phyloP scores from a whole-genome alignment of 2,888 invertebrate species.

The Megalurothrips usitatus region DNA sequence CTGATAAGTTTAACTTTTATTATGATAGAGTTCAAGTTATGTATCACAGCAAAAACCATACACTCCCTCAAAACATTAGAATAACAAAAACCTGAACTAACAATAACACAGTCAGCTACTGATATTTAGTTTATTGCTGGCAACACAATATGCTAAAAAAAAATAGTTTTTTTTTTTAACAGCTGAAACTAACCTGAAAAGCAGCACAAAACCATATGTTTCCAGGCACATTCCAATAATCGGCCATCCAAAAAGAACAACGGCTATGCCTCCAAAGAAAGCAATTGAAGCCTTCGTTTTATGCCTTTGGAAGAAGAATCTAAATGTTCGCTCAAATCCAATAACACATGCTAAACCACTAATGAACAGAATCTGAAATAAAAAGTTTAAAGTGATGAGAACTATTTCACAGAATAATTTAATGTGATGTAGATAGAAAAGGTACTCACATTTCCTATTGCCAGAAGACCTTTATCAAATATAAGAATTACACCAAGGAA shows the following conservation, averaged over 20 bases:
- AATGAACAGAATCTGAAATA: conserved; percentile 85
- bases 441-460: conserved; percentile 97
- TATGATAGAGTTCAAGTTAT: not conserved
- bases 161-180: not conserved
- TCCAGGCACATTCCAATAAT: conserved; percentile 94
- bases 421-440: not conserved
- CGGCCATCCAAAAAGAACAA: conserved; percentile 94
- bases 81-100: not conserved
- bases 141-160: conserved; percentile 29
- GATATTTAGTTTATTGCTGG: conserved; percentile 9
- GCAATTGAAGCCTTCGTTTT: conserved; percentile 86
- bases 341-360: conserved; percentile 93
- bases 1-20: not conserved
- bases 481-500: conserved; percentile 88
- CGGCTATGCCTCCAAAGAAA: conserved; percentile 87
- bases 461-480: conserved; percentile 94
- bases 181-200: conserved; percentile 62
- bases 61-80: not conserved
- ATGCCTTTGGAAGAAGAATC: conserved; percentile 96
- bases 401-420: conserved; percentile 10
- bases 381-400: conserved; percentile 33
- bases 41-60: not conserved
- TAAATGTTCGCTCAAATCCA: conserved; percentile 88
- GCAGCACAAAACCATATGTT: conserved; percentile 87
- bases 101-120: conserved; percentile 23